Evolutionary conservation across 2,797 vertebrate species (phyloP).

Genomic region (Pseudopleuronectes americanus): DNA sequence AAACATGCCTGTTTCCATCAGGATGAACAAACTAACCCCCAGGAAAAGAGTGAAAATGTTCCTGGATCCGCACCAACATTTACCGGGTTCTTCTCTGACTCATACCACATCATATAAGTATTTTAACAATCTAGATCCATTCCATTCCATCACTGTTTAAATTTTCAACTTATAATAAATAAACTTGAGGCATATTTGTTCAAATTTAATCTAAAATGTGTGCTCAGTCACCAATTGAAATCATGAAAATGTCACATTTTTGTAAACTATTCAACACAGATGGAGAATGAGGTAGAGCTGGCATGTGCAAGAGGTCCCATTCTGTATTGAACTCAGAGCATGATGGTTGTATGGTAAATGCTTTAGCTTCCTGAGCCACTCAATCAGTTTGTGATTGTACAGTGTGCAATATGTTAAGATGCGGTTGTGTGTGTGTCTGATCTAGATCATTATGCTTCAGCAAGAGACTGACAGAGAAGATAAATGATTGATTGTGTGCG

Average conservation of each 20-base stretch:
- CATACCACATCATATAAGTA: no score
- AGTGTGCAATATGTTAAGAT: conserved; percentile 22
- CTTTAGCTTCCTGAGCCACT: conserved; percentile 26
- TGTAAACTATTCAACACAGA: conserved; percentile 1
- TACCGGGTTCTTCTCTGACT: no score
- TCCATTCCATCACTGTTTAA: no score
- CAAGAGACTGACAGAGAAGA: conserved; percentile 44
- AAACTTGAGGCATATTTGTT: no score
- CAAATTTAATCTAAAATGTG: no score
- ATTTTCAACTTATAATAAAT: no score
- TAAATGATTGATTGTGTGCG: conserved; percentile 55
- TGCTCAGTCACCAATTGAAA: not conserved
- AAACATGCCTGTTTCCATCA: no score
- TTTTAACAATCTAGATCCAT: no score
- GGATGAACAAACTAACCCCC: no score
- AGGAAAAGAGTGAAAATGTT: no score
- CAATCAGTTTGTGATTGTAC: conserved; percentile 35
- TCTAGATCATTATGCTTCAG: conserved; percentile 49
- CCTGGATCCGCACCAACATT: no score
- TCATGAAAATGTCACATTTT: not conserved
- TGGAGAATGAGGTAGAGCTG: not conserved
- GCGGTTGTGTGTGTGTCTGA: conserved; percentile 9
- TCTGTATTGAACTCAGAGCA: conserved; percentile 4
- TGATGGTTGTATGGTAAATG: conserved; percentile 20
- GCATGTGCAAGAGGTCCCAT: not conserved